Percentiles rank a stretch among this genome's conserved stretches.
Conservation (phyloP, 2,888 invertebrate species). For the Trissonchulus latispiculum region DNA sequence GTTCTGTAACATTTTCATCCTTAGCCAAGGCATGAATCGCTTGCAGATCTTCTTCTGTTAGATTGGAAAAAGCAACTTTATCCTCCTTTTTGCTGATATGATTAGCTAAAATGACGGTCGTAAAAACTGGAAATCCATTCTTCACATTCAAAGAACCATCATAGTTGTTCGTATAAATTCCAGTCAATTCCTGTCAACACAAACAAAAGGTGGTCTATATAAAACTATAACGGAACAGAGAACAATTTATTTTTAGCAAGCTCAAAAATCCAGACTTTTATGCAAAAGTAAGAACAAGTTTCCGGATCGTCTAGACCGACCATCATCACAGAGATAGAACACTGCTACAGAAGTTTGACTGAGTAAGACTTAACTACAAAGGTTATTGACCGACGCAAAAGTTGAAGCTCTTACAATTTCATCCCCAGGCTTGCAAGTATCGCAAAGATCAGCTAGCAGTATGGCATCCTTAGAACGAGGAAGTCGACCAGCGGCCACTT, state of each 20-base stretch:
- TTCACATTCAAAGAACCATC: slow-evolving; percentile 92
- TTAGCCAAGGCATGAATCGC: slow-evolving; percentile 38
- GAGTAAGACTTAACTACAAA: too few relatives aligned
- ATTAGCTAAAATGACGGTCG: slow-evolving; percentile 92
- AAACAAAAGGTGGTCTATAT: slow-evolving; percentile 7
- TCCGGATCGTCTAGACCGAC: too few relatives aligned
- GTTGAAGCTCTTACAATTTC: slow-evolving; percentile 79
- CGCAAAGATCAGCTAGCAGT: slow-evolving; percentile 83
- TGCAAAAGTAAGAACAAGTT: too few relatives aligned
- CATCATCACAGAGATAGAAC: too few relatives aligned
- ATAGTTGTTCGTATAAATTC: slow-evolving; percentile 92
- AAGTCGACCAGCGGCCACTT: slow-evolving; percentile 90
- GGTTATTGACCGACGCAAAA: too few relatives aligned
- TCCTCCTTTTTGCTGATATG: slow-evolving; percentile 86
- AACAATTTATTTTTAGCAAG: too few relatives aligned
- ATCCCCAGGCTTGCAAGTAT: slow-evolving; percentile 94
- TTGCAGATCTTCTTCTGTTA: slow-evolving; percentile 86
- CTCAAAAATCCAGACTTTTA: too few relatives aligned
- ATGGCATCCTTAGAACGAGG: slow-evolving; percentile 96
- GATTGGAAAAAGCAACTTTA: slow-evolving; percentile 75
- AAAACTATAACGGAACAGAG: too few relatives aligned
- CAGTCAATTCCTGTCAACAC: slow-evolving; percentile 53
- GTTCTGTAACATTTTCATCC: slow-evolving; percentile 36
- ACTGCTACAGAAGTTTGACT: too few relatives aligned
- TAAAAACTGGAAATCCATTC: slow-evolving; percentile 88